Percentiles rank a stretch among this genome's conserved stretches.
phyloP scores from a whole-genome alignment of 2,113 vertebrate genomes.

The Notechis scutatus region DNA sequence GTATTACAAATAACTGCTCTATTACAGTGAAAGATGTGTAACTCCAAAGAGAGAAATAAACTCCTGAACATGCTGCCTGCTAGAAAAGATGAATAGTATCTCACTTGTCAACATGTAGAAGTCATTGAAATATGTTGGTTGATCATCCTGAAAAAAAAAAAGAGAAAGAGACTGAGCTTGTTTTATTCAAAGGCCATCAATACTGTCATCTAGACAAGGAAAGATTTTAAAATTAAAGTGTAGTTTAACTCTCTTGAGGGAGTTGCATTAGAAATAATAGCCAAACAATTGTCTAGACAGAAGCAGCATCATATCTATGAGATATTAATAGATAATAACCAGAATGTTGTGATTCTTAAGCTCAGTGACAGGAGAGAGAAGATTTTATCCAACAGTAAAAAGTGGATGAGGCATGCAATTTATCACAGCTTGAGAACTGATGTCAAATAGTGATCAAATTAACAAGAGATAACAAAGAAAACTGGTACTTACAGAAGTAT shows the following conservation, averaged over 20 bases:
- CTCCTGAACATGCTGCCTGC: background rate
- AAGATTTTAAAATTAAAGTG: constrained; percentile 11
- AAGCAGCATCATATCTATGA: background rate
- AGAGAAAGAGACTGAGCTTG: constrained; percentile 13
- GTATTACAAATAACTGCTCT: background rate
- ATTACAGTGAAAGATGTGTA: constrained; percentile 16
- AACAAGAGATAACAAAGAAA: background rate
- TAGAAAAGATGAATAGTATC: constrained; percentile 28
- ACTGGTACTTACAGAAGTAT: constrained; percentile 41
- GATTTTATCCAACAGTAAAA: background rate
- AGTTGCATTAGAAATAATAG: constrained; percentile 9
- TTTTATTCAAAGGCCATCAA: constrained; percentile 15
- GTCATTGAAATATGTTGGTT: constrained; percentile 68
- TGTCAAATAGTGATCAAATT: background rate
- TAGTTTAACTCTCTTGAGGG: constrained; percentile 2
- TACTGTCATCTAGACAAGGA: background rate
- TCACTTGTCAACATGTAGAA: constrained; percentile 79
- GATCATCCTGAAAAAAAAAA: constrained; percentile 49
- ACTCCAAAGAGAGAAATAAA: constrained; percentile 21
- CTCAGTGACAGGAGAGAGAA: background rate
- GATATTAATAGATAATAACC: background rate
- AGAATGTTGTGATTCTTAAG: constrained; percentile 18
- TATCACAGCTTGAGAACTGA: background rate
- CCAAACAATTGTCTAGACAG: constrained; percentile 9
- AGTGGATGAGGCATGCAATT: background rate